Evolutionary conservation across 2,888 invertebrate genomes (phyloP).

Genomic region (Gortyna flavago): DNA sequence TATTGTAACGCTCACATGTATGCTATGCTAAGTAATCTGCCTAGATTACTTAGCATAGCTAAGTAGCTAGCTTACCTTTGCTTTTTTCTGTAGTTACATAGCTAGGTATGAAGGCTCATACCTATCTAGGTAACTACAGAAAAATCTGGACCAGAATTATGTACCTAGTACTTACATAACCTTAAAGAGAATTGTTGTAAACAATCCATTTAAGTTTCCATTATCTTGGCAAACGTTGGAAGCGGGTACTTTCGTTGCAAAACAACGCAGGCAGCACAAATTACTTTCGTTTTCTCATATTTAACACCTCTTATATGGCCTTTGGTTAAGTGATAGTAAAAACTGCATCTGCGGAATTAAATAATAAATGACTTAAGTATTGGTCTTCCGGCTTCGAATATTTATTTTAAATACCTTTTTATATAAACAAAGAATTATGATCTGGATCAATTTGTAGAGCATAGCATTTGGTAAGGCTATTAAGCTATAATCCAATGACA

Average conservation of each 20-base stretch:
- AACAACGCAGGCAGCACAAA: conserved; percentile 30
- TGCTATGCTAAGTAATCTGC: conserved; percentile 2
- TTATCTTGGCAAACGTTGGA: conserved; percentile 27
- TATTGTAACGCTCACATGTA: conserved; percentile 6
- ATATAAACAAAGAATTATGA: neutral
- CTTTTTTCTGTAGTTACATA: no score
- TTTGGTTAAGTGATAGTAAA: conserved; percentile 65
- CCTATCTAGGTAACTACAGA: neutral
- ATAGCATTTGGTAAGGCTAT: neutral
- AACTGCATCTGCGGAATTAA: conserved; percentile 52
- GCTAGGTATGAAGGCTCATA: neutral
- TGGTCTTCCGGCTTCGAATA: conserved; percentile 36
- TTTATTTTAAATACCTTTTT: conserved; percentile 9
- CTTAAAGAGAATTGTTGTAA: conserved; percentile 30
- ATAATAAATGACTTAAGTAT: conserved; percentile 43
- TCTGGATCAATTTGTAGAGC: neutral
- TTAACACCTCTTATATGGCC: conserved; percentile 41
- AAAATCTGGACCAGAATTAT: conserved; percentile 21
- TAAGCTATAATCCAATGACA: neutral
- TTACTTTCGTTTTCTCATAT: conserved; percentile 59
- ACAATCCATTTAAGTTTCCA: conserved; percentile 27
- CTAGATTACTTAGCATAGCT: no score
- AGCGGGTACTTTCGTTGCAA: conserved; percentile 47
- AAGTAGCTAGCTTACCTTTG: no score
- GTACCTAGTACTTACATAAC: conserved; percentile 2